These are phyloP conservation scores for Lithosia quadra DNA, from an alignment of 2,888 invertebrate genomes.

Conservation along the genomic window DNA sequence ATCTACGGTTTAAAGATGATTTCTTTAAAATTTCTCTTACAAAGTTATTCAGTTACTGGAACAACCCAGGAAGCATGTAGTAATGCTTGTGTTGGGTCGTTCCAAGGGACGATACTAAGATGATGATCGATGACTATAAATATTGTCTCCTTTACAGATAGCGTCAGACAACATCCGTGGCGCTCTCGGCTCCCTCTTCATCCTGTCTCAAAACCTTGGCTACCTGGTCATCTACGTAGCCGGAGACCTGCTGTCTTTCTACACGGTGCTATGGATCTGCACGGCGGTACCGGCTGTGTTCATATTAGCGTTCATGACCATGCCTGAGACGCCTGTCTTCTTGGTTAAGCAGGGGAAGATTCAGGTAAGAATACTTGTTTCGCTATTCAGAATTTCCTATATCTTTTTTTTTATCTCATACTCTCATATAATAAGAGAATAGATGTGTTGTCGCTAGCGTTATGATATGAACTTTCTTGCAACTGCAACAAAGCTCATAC, in stretches of 20 bases:
- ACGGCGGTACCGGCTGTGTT: slow-evolving; percentile 75
- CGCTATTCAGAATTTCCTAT: background rate
- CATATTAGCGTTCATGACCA: slow-evolving; percentile 71
- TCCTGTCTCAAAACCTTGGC: slow-evolving; percentile 80
- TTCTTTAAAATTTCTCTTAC: too few relatives aligned
- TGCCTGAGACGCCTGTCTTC: slow-evolving; percentile 84
- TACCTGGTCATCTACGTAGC: slow-evolving; percentile 81
- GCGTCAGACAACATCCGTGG: slow-evolving; percentile 81
- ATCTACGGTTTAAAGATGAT: too few relatives aligned
- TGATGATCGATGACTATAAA: too few relatives aligned
- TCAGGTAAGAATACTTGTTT: slow-evolving; percentile 60
- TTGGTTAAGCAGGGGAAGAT: slow-evolving; percentile 79
- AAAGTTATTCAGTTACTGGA: too few relatives aligned
- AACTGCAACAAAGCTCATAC: too few relatives aligned
- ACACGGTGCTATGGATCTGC: slow-evolving; percentile 78
- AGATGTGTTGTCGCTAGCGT: too few relatives aligned
- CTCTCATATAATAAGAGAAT: background rate
- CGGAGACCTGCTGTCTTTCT: slow-evolving; percentile 75
- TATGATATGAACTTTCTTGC: too few relatives aligned
- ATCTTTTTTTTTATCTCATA: background rate
- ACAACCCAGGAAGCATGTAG: too few relatives aligned
- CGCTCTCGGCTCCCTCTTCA: slow-evolving; percentile 81
- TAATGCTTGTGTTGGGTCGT: too few relatives aligned
- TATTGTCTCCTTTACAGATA: slow-evolving; percentile 60
- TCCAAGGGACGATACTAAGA: too few relatives aligned